Evolutionary conservation across 2,888 invertebrate genomes (phyloP), one percentile per base, ranked within the genome.

Genomic region (Bombylius major): DNA sequence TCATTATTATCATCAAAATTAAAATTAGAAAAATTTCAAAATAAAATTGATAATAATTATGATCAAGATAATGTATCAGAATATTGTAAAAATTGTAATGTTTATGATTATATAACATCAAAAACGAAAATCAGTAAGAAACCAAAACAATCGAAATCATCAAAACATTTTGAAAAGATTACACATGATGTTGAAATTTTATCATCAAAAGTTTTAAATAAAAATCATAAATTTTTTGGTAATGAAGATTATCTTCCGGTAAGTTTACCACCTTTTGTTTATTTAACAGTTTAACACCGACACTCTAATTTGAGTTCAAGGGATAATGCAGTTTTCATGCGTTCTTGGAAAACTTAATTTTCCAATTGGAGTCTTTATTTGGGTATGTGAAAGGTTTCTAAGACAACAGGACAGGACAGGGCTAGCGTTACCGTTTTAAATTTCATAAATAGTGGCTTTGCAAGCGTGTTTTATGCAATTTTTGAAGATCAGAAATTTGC

Each of bases 181-280:
- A 33, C 48, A 4, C 31, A 42, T 33, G 7, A 8, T 7, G n/a
- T 50, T n/a, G 54, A 56, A n/a, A 48, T 51, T 33, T 14, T 52
- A 4, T 12, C 9, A 23, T 47, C 47, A 31, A 47, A 23, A 9
- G 11, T 23, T 9, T 7, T 14, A 2, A 7, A 14, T 9, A 14
- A 47, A 47, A 14, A 23, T 3, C 47, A 47, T 23, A 31, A 51
- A 46, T 61, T 61, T 48, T 60, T 54, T 56, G 58, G 55, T 34
- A 55, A 50, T 14, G 54, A 54, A 13, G 45, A 58, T 31, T 59
- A 59, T 45, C 58, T 59, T 42, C 33, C 57, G n/a, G 60, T 62
- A 54, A 59, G 34, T 50, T 32, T 46, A 23, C 23, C 23, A n/a
- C n/a, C 3, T 23, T 23, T 23, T 23, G n/a, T 44, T 36, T 13